Conservation (phyloP, 2,888 invertebrate genomes). For the Antheraea yamamai region DNA sequence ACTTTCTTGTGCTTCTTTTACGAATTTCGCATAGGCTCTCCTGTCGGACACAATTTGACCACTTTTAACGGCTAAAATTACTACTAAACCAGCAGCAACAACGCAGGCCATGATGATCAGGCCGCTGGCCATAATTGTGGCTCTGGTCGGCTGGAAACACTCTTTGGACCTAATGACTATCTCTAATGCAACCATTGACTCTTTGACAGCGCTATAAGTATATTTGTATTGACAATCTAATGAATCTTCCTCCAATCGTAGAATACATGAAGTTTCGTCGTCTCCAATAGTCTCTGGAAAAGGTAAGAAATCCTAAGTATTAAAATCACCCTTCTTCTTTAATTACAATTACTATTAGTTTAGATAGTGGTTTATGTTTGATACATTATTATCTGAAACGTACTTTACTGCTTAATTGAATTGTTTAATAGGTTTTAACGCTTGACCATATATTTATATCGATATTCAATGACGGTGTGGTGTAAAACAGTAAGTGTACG, state of each 20-base stretch:
- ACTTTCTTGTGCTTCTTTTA: conserved; percentile 68
- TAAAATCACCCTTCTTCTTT: neutral
- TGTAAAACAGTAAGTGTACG: no score
- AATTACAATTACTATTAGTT: neutral
- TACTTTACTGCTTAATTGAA: neutral
- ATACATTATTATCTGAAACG: neutral
- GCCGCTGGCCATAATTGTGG: conserved; percentile 59
- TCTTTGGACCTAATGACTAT: conserved; percentile 61
- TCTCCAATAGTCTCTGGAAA: conserved; percentile 43
- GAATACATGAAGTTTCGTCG: conserved; percentile 59
- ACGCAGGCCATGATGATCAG: conserved; percentile 71
- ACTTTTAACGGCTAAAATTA: conserved; percentile 65
- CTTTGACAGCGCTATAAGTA: conserved; percentile 59
- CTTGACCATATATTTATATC: no score
- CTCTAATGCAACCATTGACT: conserved; percentile 57
- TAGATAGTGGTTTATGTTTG: neutral
- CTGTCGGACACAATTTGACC: conserved; percentile 75
- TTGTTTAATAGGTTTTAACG: no score
- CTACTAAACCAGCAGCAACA: conserved; percentile 68
- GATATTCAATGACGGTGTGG: no score
- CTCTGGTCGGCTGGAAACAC: conserved; percentile 64
- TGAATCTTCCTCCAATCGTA: conserved; percentile 53
- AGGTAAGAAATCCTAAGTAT: neutral
- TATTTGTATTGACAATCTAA: conserved; percentile 69
- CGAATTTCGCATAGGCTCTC: conserved; percentile 78